A percentile compares a stretch with the other conserved stretches of the same genome.
Evolutionary conservation across 2,888 invertebrate genomes (phyloP).

Genomic region (Sabatieria punctata): DNA sequence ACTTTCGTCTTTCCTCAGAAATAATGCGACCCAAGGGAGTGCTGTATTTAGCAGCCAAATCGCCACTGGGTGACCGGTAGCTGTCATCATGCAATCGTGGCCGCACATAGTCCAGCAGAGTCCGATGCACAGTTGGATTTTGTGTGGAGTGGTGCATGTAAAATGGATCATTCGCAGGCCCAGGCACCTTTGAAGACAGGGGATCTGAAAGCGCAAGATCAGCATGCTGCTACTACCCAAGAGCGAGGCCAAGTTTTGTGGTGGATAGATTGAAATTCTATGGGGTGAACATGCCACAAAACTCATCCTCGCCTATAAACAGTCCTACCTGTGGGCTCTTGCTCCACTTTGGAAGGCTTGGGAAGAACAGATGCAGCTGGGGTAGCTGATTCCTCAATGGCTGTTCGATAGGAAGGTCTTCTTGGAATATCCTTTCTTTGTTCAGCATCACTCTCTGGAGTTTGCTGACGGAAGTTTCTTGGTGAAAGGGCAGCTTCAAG

Average conservation of each 20-base stretch:
- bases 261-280: too few species aligned
- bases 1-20: background rate
- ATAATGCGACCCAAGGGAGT: background rate
- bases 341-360: too few species aligned
- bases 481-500: background rate
- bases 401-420: slow-evolving; percentile 3
- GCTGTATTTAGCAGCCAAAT: too few species aligned
- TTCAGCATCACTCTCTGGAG: background rate
- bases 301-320: too few species aligned
- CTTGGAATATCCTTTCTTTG: background rate
- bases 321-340: too few species aligned
- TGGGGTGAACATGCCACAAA: too few species aligned
- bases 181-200: too few species aligned
- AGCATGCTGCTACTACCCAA: too few species aligned
- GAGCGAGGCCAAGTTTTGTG: too few species aligned
- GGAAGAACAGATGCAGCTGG: background rate
- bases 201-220: too few species aligned
- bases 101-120: slow-evolving; percentile 3
- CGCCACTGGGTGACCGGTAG: slow-evolving; percentile 1
- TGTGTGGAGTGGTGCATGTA: background rate
- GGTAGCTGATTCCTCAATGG: background rate
- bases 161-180: background rate
- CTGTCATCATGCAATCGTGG: slow-evolving; percentile 7
- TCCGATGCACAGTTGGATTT: background rate
- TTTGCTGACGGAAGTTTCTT: too few species aligned